Evolutionary conservation across 2,797 vertebrate species (phyloP).

Genomic region (Poliocrania exsul): DNA sequence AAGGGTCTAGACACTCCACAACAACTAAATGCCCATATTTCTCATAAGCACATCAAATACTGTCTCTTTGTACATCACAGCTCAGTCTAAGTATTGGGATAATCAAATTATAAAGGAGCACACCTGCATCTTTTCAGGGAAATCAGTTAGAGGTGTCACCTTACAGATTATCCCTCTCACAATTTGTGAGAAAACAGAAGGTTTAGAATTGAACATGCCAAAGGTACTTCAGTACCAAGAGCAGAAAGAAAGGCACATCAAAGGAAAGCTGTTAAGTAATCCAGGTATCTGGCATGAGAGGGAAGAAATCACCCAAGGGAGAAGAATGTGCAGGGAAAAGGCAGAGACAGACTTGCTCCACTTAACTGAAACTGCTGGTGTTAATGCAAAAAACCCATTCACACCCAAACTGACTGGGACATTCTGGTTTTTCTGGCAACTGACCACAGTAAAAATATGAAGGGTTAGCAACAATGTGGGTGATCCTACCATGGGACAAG

Average conservation of each 20-base stretch:
- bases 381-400: not conserved
- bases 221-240: not conserved
- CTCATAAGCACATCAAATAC: not conserved
- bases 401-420: not conserved
- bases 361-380: not conserved
- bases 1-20: not conserved
- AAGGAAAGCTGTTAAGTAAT: not conserved
- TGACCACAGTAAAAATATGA: not conserved
- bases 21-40: not conserved
- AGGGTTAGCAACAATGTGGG: not conserved
- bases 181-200: not conserved
- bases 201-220: not conserved
- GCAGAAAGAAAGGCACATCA: not conserved
- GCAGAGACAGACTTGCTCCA: not conserved
- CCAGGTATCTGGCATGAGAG: not conserved
- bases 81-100: not conserved
- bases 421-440: not conserved
- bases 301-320: not conserved
- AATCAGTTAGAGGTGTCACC: not conserved
- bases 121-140: not conserved
- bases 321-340: not conserved
- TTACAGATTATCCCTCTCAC: accelerated
- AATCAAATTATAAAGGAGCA: not conserved
- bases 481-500: not conserved
- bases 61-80: not conserved